Evolutionary conservation across 2,113 vertebrate genomes (phyloP), one percentile per base, ranked within the genome.

Genomic region (Galeopterus variegatus): DNA sequence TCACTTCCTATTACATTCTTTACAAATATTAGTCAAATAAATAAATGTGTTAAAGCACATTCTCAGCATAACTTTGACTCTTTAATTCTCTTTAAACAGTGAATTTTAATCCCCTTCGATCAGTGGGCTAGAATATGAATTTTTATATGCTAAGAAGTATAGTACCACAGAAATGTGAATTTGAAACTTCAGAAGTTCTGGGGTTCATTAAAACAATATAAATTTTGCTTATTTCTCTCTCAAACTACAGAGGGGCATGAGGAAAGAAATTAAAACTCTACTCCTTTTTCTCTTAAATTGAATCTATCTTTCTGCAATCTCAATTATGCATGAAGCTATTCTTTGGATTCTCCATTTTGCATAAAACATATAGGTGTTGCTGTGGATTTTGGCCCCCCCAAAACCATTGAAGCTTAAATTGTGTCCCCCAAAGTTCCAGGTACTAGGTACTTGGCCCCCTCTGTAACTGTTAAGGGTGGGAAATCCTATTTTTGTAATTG

Each of bases 51-150:
- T 87, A 60, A 87, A 81, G 23, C 73, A 58, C 79, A 83, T 79
- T 91, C 50, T 60, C 48, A 73, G 45, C 31, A 19, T 88, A 88
- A 93, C 6, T 90, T 48, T 56, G 18, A 94, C 54, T 94, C 21
- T 21, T 56, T 70, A 92, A 79, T 67, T 96, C 45, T 97, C 73
- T 94, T 94, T 96, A 94, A 96, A 77, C 72, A 94, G 82, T 88
- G 26, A 89, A 89, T 94, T 89, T 96, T 95, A 50, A 94, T 94
- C 15, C 24, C 2, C 54, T 92, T 91, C 85, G 21, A 79, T 96
- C 73, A 83, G 17, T 70, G 8, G 62, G 6, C 36, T 86, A 95
- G 33, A 18, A 50, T 91, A 73, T 91, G 95, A 96, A 91, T 95
- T 91, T 94, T 93, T 88, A 92, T 94, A 58, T 33, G 33, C 10